Evolutionary conservation across 2,888 invertebrate species (phyloP).

Genomic region (Pheosia tremula): DNA sequence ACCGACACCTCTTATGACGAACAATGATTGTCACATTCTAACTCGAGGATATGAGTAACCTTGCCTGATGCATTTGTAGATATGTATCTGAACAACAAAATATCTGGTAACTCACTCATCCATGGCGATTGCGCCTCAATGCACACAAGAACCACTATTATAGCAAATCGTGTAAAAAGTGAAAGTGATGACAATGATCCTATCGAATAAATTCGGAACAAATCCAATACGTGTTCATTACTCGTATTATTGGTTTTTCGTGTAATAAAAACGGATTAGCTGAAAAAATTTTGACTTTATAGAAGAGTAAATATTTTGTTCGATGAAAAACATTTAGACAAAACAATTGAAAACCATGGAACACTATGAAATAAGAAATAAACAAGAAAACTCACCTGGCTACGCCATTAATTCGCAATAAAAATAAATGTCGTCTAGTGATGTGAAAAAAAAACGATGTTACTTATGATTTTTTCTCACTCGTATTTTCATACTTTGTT

Average conservation of each 20-base stretch:
- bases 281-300: slow-evolving; percentile 81
- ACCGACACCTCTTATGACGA: slow-evolving; percentile 37
- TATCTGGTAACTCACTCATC: slow-evolving; percentile 80
- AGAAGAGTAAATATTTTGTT: slow-evolving; percentile 77
- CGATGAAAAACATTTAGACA: slow-evolving; percentile 79
- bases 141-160: slow-evolving; percentile 72
- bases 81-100: slow-evolving; percentile 59
- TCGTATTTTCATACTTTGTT: background rate
- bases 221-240: slow-evolving; percentile 84
- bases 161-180: slow-evolving; percentile 78
- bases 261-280: slow-evolving; percentile 74
- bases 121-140: slow-evolving; percentile 74
- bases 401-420: slow-evolving; percentile 85
- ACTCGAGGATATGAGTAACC: slow-evolving; percentile 69
- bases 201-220: slow-evolving; percentile 83
- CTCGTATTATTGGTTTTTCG: slow-evolving; percentile 75
- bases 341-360: slow-evolving; percentile 82
- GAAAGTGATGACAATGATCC: slow-evolving; percentile 84
- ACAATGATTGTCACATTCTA: slow-evolving; percentile 61
- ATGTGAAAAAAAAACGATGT: slow-evolving; percentile 10
- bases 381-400: slow-evolving; percentile 84
- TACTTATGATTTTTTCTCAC: slow-evolving; percentile 1
- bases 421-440: slow-evolving; percentile 72
- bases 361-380: slow-evolving; percentile 80
- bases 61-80: slow-evolving; percentile 65